Evolutionary conservation across 2,888 invertebrate species (phyloP), one percentile per base, ranked within the genome.

Genomic region (Orchestes rusci): DNA sequence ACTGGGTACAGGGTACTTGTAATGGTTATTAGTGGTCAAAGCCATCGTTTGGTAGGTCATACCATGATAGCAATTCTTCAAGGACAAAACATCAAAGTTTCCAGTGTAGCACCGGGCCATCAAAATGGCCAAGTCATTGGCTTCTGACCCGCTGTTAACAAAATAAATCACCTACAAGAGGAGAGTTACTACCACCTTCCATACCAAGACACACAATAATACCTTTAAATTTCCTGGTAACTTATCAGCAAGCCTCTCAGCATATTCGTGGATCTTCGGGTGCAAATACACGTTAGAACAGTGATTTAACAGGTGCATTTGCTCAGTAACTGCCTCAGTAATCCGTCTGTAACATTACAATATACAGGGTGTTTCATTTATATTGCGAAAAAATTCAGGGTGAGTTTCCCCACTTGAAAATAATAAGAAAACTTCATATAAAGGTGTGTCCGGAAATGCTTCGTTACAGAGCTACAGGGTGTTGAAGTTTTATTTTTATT

Each of bases 71-170:
- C 81, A 78, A 70, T 92, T 93, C 58, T 86, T 82, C 39, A 97
- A 72, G 0, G 92, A 84, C 20, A 97, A 70, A 13, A 95, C 75
- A 56, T 95, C 93, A 58, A 79, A 81, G 59, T 84, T 81, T 1
- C 84, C 83, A 0, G 96, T 95, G 63, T 92, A 80, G 1, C 88
- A 68, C 56, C 94, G 78, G 0, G 95, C 87, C 68, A 99, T 74
- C 19, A 93, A 64, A 53, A 90, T 74, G 0, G 97, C 97, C 45
- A 99, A 71, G 65, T 99, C 97, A 62, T 96, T 97, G 0, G 97
- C 96, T 70, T 99, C 97, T 3, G 93, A 90, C 0, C 97, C 97
- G 59, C 95, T 96, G 69, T 97, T 97, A 1, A 92, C 88, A 57
- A 96, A 80, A 63, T 93, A 95, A 2, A 89, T 87, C 17, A 88